Evolutionary conservation across 2,797 vertebrate species (phyloP).

Genomic region (Holocentrus rufus): DNA sequence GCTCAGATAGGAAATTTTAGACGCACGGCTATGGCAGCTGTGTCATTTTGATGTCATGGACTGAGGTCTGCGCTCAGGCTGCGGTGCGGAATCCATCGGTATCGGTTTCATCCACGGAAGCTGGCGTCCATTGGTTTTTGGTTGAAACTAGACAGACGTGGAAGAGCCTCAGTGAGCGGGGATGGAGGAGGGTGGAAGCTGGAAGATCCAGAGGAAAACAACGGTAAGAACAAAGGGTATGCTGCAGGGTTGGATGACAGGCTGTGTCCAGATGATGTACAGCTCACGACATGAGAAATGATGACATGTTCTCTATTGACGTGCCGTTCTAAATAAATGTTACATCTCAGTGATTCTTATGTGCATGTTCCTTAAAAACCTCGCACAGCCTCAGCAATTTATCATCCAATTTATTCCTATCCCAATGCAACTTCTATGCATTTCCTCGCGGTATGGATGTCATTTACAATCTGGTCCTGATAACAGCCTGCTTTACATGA

Average conservation of each 20-base stretch:
- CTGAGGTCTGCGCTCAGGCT: slow-evolving; percentile 65
- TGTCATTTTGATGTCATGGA: slow-evolving; percentile 82
- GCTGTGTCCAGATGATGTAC: slow-evolving; percentile 31
- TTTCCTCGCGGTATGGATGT: background rate
- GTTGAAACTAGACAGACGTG: slow-evolving; percentile 60
- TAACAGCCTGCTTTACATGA: background rate
- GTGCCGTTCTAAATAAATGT: background rate
- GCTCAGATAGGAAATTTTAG: slow-evolving; percentile 81
- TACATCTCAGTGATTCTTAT: background rate
- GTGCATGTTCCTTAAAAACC: background rate
- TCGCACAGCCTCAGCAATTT: background rate
- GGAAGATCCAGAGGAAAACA: slow-evolving; percentile 44
- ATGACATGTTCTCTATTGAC: slow-evolving; percentile 6
- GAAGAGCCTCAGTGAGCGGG: slow-evolving; percentile 45
- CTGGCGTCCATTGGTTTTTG: slow-evolving; percentile 59
- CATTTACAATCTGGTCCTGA: background rate
- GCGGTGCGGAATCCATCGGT: slow-evolving; percentile 71
- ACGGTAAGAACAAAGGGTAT: slow-evolving; percentile 28
- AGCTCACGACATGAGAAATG: slow-evolving; percentile 43
- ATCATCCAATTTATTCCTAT: background rate
- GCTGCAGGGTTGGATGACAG: slow-evolving; percentile 30
- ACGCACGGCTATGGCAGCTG: slow-evolving; percentile 82
- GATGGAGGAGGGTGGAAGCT: slow-evolving; percentile 17
- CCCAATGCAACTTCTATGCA: background rate
- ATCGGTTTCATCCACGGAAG: slow-evolving; percentile 76